Conservation (phyloP, 2,797 vertebrate species). For the Esox lucius region DNA sequence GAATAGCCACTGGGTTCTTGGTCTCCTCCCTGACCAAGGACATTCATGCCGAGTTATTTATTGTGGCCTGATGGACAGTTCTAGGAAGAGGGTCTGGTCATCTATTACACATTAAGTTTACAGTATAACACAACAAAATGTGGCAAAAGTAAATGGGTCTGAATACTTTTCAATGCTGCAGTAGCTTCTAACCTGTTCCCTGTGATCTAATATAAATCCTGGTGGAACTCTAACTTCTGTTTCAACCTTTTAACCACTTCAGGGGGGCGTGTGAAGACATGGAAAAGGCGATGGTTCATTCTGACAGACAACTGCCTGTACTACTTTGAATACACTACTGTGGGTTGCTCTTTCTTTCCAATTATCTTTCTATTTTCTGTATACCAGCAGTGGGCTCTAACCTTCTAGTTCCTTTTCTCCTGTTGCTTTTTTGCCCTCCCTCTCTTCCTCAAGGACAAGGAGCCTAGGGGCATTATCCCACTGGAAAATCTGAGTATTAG, state of each 20-base stretch:
- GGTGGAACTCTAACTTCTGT: slow-evolving; percentile 11
- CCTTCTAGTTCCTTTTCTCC: slow-evolving; percentile 13
- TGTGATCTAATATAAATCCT: not conserved
- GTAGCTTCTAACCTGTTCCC: not conserved
- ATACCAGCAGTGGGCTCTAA: not conserved
- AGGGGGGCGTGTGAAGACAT: slow-evolving; percentile 98
- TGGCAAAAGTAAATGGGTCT: not conserved
- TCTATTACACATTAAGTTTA: too few species aligned
- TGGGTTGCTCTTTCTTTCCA: slow-evolving; percentile 60
- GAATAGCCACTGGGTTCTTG: too few species aligned
- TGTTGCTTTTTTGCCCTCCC: slow-evolving; percentile 2
- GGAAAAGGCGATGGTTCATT: slow-evolving; percentile 99
- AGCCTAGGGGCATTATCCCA: slow-evolving; percentile 97
- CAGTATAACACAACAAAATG: too few species aligned
- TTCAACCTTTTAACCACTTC: slow-evolving; percentile 18
- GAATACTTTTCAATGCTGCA: not conserved
- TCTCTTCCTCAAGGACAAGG: slow-evolving; percentile 85
- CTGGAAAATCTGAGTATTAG: slow-evolving; percentile 95
- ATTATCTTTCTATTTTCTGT: slow-evolving; percentile 3
- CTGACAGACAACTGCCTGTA: slow-evolving; percentile 98
- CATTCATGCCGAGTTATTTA: too few species aligned
- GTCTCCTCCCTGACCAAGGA: too few species aligned
- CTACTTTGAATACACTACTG: slow-evolving; percentile 96
- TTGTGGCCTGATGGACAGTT: too few species aligned
- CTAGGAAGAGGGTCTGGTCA: too few species aligned